Evolutionary conservation across 2,888 invertebrate genomes (phyloP), one percentile per base, ranked within the genome.

Genomic region (Drosophila vallismaia): DNA sequence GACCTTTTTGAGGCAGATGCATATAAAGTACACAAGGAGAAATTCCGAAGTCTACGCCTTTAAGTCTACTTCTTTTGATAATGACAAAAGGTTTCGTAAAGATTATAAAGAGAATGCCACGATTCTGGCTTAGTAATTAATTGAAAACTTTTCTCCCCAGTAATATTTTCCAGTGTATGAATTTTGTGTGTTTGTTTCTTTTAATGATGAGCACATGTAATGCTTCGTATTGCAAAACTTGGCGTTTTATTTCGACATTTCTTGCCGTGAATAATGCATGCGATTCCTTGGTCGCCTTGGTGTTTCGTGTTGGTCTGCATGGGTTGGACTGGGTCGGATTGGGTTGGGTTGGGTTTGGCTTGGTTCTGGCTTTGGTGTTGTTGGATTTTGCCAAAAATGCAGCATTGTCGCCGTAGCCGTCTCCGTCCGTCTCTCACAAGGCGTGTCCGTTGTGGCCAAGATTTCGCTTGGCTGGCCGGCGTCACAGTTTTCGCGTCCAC

Each of bases 171-270:
- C 58, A 52, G 48, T 51, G 38, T 52, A 36, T 28, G 45, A 28
- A 44, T 58, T 42, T 46, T 46, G 36, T 52, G n/a, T 69, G 54
- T 59, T 28, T 38, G 45, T 64, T 38, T 53, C 63, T 64, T 73
- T 71, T 86, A 88, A 88, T 87, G 86, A 88, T 79, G 88, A 83
- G 76, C 86, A 83, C 74, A 83, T 88, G 86, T 83, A 84, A 78
- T 80, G 78, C 75, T 72, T 84, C 71, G 63, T 76, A 80, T 83
- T 83, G 86, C 86, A 84, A 85, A 86, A 86, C 86, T 80, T 79
- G 86, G 77, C 80, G 88, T 79, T 77, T 86, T 68, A 74, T 86
- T 80, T 86, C 77, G 77, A 76, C 79, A 84, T 77, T 84, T 85
- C 76, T 77, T 67, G 80, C 75, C 64, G 84, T 86, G 86, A 86